Evolutionary conservation across 2,113 vertebrate genomes (phyloP).

Genomic region (Alethe castanea): DNA sequence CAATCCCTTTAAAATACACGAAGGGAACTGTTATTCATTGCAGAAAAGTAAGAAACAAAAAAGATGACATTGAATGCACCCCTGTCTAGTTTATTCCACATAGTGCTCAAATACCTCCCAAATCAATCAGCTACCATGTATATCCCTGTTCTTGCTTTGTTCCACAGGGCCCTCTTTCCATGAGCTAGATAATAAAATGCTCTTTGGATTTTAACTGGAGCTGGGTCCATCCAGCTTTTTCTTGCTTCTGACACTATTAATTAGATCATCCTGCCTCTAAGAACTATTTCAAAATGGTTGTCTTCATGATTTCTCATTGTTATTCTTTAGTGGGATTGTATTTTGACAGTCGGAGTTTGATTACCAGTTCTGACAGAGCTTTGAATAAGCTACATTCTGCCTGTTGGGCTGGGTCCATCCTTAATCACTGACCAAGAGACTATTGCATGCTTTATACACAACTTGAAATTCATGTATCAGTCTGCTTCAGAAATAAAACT

Average conservation of each 20-base stretch:
- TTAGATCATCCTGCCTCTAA: constrained; percentile 61
- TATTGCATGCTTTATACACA: not conserved
- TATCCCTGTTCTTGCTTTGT: not conserved
- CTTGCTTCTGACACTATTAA: constrained; percentile 64
- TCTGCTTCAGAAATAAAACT: constrained; percentile 38
- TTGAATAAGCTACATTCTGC: constrained; percentile 45
- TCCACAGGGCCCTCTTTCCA: not conserved
- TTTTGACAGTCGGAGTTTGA: constrained; percentile 65
- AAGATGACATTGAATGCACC: not conserved
- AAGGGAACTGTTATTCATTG: not conserved
- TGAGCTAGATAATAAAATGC: constrained; percentile 29
- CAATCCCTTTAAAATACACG: not conserved
- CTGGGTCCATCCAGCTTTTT: constrained; percentile 49
- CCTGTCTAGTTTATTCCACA: not conserved
- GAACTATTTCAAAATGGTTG: constrained; percentile 32
- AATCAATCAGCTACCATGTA: not conserved
- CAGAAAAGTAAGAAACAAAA: not conserved
- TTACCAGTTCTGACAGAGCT: constrained; percentile 44
- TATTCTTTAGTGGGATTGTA: constrained; percentile 50
- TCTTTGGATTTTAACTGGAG: constrained; percentile 25
- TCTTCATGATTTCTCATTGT: constrained; percentile 34
- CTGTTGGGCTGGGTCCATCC: constrained; percentile 40
- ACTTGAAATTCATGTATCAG: constrained; percentile 35
- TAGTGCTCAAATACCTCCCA: not conserved
- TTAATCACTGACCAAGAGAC: constrained; percentile 48